Evolutionary conservation across 2,113 vertebrate genomes (phyloP).

Genomic region (Datnioides undecimradiatus): DNA sequence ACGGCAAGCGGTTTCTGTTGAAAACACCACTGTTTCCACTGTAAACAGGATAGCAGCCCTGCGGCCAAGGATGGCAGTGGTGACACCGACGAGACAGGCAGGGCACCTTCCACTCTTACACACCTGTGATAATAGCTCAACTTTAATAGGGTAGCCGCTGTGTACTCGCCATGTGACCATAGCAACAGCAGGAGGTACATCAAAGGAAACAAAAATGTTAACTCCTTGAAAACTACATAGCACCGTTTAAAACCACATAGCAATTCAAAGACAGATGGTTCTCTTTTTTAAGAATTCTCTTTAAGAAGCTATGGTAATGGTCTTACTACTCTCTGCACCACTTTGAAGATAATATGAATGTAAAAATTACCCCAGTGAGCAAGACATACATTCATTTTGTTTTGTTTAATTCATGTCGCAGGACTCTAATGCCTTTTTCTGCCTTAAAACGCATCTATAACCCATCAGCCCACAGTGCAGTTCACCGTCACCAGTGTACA

Average conservation of each 20-base stretch:
- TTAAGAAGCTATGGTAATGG: not conserved
- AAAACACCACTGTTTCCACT: conserved; percentile 10
- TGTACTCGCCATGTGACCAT: not conserved
- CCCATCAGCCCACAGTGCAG: not conserved
- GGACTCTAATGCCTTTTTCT: not conserved
- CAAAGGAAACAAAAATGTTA: not conserved
- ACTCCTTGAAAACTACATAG: not conserved
- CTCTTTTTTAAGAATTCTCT: not conserved
- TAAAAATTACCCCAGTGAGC: not conserved
- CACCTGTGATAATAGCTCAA: not conserved
- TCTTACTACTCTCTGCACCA: not conserved
- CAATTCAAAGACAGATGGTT: not conserved
- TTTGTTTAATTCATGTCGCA: not conserved
- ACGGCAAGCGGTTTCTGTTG: not conserved
- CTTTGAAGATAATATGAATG: not conserved
- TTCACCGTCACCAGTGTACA: not conserved
- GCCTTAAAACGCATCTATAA: not conserved
- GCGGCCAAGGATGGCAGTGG: not conserved
- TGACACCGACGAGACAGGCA: not conserved
- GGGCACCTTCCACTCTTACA: not conserved
- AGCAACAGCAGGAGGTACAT: not conserved
- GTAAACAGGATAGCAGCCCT: conserved; percentile 12
- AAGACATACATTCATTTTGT: not conserved
- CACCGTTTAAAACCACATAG: not conserved
- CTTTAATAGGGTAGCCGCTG: not conserved